These are phyloP conservation scores for Hydrotaea diabolus DNA, from an alignment of 2,888 invertebrate genomes.

Conservation along the genomic window DNA sequence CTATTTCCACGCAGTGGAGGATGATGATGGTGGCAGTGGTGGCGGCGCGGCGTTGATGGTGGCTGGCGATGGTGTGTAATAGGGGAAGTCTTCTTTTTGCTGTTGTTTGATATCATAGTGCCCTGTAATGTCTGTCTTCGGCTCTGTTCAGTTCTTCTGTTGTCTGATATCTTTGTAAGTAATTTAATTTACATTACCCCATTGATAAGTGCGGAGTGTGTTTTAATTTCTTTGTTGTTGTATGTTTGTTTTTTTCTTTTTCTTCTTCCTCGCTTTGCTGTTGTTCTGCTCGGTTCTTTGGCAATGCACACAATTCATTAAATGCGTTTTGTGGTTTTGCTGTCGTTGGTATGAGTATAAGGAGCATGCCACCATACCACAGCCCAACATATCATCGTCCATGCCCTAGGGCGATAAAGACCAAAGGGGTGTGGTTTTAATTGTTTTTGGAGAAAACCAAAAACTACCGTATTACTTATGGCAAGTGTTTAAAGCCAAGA, in stretches of 20 bases:
- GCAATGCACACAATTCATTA: conserved; percentile 61
- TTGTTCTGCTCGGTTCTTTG: conserved; percentile 31
- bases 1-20: neutral
- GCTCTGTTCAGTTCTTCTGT: conserved; percentile 4
- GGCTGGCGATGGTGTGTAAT: neutral
- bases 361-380: conserved; percentile 45
- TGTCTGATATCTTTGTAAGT: conserved; percentile 51
- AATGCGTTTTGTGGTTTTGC: conserved; percentile 53
- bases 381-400: conserved; percentile 32
- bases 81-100: conserved; percentile 36
- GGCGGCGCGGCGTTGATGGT: no score
- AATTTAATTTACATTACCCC: conserved; percentile 60
- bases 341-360: neutral
- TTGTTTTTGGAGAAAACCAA: conserved; percentile 59
- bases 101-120: conserved; percentile 5
- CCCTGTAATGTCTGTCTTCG: conserved; percentile 7
- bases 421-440: conserved; percentile 64
- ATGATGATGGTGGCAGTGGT: neutral
- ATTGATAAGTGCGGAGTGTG: conserved; percentile 39
- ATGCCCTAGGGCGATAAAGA: conserved; percentile 16
- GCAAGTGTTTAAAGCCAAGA: conserved; percentile 51
- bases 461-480: conserved; percentile 40
- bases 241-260: neutral
- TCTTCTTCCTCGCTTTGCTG: neutral
- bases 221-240: conserved; percentile 22